phyloP scores from a whole-genome alignment of 2,797 vertebrate species.

The Acanthis flammea region DNA sequence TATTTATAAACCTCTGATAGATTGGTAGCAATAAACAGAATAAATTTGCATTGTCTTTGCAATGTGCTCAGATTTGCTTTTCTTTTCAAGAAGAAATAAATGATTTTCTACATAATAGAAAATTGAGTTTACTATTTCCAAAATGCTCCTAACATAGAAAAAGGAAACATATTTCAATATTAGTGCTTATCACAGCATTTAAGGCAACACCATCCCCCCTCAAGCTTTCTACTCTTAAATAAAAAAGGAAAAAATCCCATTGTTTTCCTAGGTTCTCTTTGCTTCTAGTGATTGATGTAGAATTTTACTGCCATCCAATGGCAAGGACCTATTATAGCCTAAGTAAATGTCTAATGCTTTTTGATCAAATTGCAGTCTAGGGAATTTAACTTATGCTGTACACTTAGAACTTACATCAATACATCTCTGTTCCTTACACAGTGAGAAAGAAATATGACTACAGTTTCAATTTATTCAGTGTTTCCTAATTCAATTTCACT shows the following conservation, averaged over 20 bases:
- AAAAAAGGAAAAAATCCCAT: conserved; percentile 73
- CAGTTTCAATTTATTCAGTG: conserved; percentile 83
- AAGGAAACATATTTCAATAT: conserved; percentile 56
- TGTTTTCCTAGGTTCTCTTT: conserved; percentile 73
- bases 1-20: background rate
- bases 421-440: conserved; percentile 77
- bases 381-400: conserved; percentile 81
- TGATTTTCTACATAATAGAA: background rate
- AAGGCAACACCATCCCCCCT: conserved; percentile 61
- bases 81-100: background rate
- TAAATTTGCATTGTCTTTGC: conserved; percentile 5
- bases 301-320: conserved; percentile 99
- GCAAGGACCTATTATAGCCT: conserved; percentile 80
- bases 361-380: conserved; percentile 82
- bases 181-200: conserved; percentile 60
- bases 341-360: conserved; percentile 80
- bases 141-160: conserved; percentile 32
- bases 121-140: conserved; percentile 20
- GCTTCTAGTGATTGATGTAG: conserved; percentile 87
- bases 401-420: conserved; percentile 80
- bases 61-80: background rate
- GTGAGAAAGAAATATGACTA: conserved; percentile 82
- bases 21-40: background rate
- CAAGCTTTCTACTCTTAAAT: conserved; percentile 72
- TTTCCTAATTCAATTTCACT: conserved; percentile 91